Percentiles rank a stretch among this genome's conserved stretches.
phyloP scores from a whole-genome alignment of 2,888 invertebrate genomes.

The Entomobrya proxima region DNA sequence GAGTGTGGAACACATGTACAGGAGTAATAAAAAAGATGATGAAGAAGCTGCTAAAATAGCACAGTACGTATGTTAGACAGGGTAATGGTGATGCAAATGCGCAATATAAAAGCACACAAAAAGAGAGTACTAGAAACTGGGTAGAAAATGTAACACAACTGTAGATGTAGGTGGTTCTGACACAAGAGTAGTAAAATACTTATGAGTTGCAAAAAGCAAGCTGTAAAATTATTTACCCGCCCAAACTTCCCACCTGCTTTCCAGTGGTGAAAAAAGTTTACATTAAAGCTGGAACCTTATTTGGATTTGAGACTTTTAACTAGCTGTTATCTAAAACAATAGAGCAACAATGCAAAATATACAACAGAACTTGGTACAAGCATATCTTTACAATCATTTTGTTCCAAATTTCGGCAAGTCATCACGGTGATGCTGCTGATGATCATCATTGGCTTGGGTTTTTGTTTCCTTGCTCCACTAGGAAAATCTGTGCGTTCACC shows the following conservation, averaged over 20 bases:
- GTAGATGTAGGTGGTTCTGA: no score
- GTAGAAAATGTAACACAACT: no score
- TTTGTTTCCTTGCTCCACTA: no score
- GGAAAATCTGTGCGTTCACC: neutral
- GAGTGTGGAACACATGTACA: no score
- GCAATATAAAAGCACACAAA: neutral
- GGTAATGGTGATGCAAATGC: neutral
- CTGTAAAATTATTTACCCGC: neutral
- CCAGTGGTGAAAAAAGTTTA: neutral
- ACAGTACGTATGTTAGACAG: no score
- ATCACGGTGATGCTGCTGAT: no score
- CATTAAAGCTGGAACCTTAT: neutral
- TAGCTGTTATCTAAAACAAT: neutral
- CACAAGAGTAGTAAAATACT: conserved; percentile 33
- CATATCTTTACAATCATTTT: no score
- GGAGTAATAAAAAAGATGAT: no score
- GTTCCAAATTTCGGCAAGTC: no score
- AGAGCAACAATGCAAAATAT: neutral
- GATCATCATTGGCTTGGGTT: no score
- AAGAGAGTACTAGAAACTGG: neutral
- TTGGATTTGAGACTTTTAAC: neutral
- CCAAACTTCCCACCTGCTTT: neutral
- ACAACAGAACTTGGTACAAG: neutral
- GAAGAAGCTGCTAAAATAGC: no score
- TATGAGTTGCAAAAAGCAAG: neutral